A percentile compares a stretch with the other conserved stretches of the same genome.
These are phyloP conservation scores for Phortica variegata DNA, from an alignment of 1,140 invertebrate species.

Conservation along the genomic window DNA sequence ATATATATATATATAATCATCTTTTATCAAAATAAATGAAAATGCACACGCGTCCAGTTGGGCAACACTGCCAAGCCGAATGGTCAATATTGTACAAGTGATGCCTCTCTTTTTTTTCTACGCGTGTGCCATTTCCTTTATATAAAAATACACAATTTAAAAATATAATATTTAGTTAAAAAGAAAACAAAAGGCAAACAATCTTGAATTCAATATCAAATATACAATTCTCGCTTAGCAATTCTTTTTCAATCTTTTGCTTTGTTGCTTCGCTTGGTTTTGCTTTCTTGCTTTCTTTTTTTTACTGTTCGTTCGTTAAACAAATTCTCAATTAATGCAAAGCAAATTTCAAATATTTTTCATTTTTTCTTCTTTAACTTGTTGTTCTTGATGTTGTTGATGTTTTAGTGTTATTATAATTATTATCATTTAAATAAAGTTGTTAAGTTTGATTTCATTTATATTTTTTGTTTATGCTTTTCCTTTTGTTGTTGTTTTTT, in stretches of 20 bases:
- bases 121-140: too few relatives aligned
- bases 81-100: too few relatives aligned
- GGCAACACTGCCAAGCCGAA: too few relatives aligned
- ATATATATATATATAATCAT: constrained; percentile 11
- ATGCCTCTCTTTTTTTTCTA: constrained; percentile 19
- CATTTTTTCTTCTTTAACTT: constrained; percentile 3
- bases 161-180: too few relatives aligned
- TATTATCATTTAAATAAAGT: constrained; percentile 29
- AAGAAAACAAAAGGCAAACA: too few relatives aligned
- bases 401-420: constrained; percentile 7
- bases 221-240: constrained; percentile 24
- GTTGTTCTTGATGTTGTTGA: constrained; percentile 8
- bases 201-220: constrained; percentile 42
- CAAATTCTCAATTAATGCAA: too few relatives aligned
- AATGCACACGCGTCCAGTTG: constrained; percentile 26
- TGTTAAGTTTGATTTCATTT: not conserved
- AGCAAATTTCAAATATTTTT: too few relatives aligned
- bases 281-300: constrained; percentile 6
- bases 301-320: too few relatives aligned
- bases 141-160: too few relatives aligned
- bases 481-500: constrained; percentile 14
- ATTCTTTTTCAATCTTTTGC: constrained; percentile 5
- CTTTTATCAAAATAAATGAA: constrained; percentile 13
- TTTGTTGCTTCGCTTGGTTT: constrained; percentile 10
- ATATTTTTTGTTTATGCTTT: constrained; percentile 12